Evolutionary conservation across 2,888 invertebrate genomes (phyloP), one percentile per base, ranked within the genome.

Genomic region (Urechis unicinctus): DNA sequence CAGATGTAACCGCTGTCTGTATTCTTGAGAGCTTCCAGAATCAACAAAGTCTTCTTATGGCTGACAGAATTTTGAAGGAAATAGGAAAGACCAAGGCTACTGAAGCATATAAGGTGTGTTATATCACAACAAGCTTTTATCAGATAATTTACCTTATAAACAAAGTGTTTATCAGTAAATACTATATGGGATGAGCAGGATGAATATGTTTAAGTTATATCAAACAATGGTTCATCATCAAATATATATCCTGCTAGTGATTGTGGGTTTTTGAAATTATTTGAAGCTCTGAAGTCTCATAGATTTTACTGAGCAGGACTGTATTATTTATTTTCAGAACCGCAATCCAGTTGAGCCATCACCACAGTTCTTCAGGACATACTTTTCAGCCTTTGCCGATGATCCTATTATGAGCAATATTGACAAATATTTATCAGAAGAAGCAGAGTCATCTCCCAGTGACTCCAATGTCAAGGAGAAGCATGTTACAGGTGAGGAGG

Each of bases 1-100:
- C 65, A 77, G 95, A 96, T 81, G 86, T 93, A 1, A 95, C 94
- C 1, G 88, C 92, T 28, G 89, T 91, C 22, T 94, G 94, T 73
- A 87, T 95, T 65, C 80, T 95, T 61, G 94, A 95, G 80, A 84
- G 85, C 66, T 96, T 94, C 79, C 84, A 86, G 70, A 92, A 91
- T 72, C 87, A 86, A 67, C 84, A 83, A 60, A 87, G 89, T 25
- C 81, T 95, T 26, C 80, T 86, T 57, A 87, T 88, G 80, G 93
- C 94, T 26, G 95, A 95, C 78, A 84, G 89, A 53, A 86, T 95
- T 53, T 81, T 96, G 9, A 92, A 91, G 75, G 86, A 88, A 63
- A 83, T 91, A 9, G 77, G 78, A 26, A 72, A 72, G 59, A 53
- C 60, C 9, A 70, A 70, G 61, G 78, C 79, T 9, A 72, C 71